Evolutionary conservation across 2,888 invertebrate genomes (phyloP), one percentile per base, ranked within the genome.

Genomic region (Tinea pellionella): DNA sequence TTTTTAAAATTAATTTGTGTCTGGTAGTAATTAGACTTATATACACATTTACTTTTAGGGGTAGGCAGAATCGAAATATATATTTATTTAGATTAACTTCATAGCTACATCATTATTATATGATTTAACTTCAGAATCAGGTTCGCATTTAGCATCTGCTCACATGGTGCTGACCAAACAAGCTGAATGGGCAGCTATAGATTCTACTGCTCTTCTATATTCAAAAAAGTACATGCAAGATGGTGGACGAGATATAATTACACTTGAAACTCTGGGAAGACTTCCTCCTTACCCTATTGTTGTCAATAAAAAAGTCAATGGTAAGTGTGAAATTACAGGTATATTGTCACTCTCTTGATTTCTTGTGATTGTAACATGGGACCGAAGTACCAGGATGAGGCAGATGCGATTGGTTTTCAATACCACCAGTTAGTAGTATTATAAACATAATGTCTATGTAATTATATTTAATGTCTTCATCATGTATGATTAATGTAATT

Each of bases 211-310:
- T 30, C 78, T 91, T 9, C 69, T 88, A 6, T 86, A 85, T 64
- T 86, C 88, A 61, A 88, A 89, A 66, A 85, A 85, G 65, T 83
- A 80, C 64, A 85, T 91, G 79, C 89, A 90, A 55, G 88, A 89
- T 68, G 80, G 88, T 59, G 88, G 88, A 18, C 88, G 89, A 65
- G 89, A 90, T 58, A 78, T 91, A 47, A 78, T 78, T 57, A 83
- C 89, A 9, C 73, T 93, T 65, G 88, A 89, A 63, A 91, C 91
- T 24, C 76, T 92, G 65, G 93, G 93, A 16, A 90, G 91, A 15
- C 74, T 92, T 43, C 92, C 92, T 1, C 90, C 92, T 0, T 92
- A 92, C 67, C 90, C 92, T 1, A 81, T 92, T 51, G 88, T 92
- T 57, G 82, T 89, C 61, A 92, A 90, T 68, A 73, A 84, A 16